Base-by-base conservation (phyloP, 2,113 vertebrate species). In the Verasper variegatus region DNA sequence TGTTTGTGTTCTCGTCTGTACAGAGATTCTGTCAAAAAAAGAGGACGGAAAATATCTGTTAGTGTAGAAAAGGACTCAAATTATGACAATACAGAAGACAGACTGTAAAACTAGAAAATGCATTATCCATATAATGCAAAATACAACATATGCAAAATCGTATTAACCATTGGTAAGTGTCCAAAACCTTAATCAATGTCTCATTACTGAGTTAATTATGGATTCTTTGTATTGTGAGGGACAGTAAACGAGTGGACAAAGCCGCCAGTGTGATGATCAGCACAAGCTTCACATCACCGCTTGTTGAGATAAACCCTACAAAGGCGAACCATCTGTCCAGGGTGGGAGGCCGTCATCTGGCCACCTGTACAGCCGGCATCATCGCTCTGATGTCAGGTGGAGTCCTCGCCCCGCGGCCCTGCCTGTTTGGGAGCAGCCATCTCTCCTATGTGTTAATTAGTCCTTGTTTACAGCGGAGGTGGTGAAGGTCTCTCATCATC, bases 401-500 rank as follows among this genome's bases (percentile, higher is more conserved):
- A 58, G 59, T 73, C 24, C 26, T 80, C 15, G 18, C 49, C 51
- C 51, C 51, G 76, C 31, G 31, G 45, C 68, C 3, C 5, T 21
- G 20, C 14, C 63, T 66, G 60, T 52, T 42, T 14, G 52, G 45
- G 52, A 60, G 37, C 31, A 65, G 70, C 62, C 58, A 59, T 23
- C 59, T 71, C 71, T 80, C 58, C 54, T 62, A 51, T 59, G 80
- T 76, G 68, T 52, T 85, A 82, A 86, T 86, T 80, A 82, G 63
- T 70, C 2, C 67, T 63, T 86, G 82, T 86, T 83, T 78, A 73
- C 71, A 64, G 76, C 21, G 0, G n/a, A 63, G 57, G 76, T 67
- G 57, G 72, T 56, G 61, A 71, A 80, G 70, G 72, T 71, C 78
- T 83, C 49, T 59, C 26, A 74, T 80, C 62, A 31, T 59, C 63